These are phyloP conservation scores for Paramormyrops kingsleyae DNA, from an alignment of 2,113 vertebrate species.

Conservation along the genomic window DNA sequence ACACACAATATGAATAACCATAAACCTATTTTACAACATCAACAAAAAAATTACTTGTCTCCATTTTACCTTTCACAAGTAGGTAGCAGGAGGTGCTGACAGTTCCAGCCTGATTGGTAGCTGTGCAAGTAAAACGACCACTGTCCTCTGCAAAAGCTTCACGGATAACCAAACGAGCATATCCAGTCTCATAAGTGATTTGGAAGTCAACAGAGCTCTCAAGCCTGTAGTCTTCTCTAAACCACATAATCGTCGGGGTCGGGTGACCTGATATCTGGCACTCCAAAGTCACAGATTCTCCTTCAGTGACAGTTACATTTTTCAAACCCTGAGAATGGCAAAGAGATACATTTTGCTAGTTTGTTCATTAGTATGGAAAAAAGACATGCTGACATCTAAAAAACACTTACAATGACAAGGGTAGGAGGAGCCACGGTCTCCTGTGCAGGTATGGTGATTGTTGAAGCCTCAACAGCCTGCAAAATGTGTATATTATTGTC, in stretches of 20 bases:
- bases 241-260: slow-evolving; percentile 62
- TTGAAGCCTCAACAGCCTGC: no score
- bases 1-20: neutral
- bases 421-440: no score
- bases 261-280: no score
- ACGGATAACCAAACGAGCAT: no score
- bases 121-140: slow-evolving; percentile 90
- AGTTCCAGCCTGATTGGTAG: slow-evolving; percentile 82
- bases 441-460: no score
- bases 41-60: neutral
- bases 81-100: slow-evolving; percentile 91
- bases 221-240: slow-evolving; percentile 93
- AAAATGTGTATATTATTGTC: no score
- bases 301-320: slow-evolving; percentile 50
- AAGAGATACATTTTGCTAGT: neutral
- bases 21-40: neutral
- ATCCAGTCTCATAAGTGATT: no score
- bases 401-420: no score
- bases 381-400: no score
- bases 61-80: slow-evolving; percentile 75
- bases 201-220: slow-evolving; percentile 95
- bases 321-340: slow-evolving; percentile 66
- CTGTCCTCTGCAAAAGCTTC: slow-evolving; percentile 43
- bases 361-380: no score
- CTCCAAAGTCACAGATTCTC: no score